Evolutionary conservation across 1,140 invertebrate species (phyloP).

Genomic region (Sycophaga agraensis): DNA sequence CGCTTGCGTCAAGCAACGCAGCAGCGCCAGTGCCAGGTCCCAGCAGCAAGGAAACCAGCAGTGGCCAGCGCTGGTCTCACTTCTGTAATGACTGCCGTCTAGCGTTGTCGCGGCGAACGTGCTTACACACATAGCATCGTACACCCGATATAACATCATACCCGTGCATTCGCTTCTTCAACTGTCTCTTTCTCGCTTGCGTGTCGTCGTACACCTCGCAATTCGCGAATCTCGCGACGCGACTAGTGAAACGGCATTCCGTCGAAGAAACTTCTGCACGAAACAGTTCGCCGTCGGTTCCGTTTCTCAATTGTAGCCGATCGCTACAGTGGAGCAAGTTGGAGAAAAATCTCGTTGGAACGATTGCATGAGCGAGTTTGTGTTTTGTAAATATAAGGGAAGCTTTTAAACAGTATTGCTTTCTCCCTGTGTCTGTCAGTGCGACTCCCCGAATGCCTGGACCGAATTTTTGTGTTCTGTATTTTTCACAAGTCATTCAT

Average conservation of each 20-base stretch:
- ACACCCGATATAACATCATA: too few relatives aligned
- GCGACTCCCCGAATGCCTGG: too few relatives aligned
- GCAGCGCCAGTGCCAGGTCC: neutral
- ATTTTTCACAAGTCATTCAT: too few relatives aligned
- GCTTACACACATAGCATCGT: neutral
- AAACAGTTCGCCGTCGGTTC: neutral
- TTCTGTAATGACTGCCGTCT: conserved; percentile 54
- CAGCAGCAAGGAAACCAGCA: conserved; percentile 2
- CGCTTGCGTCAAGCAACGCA: conserved; percentile 18
- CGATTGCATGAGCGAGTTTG: conserved; percentile 2
- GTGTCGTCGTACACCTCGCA: too few relatives aligned
- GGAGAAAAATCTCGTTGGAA: neutral
- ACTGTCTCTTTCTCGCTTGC: conserved; percentile 22
- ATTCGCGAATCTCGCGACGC: too few relatives aligned
- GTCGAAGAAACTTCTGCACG: conserved; percentile 4
- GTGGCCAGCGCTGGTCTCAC: conserved; percentile 33
- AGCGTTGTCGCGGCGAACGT: conserved; percentile 44
- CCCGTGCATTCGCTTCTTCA: neutral
- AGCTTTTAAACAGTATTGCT: neutral
- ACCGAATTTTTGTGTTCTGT: too few relatives aligned
- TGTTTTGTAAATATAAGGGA: conserved; percentile 6
- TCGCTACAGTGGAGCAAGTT: neutral
- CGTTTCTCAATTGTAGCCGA: neutral
- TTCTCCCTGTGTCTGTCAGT: too few relatives aligned
- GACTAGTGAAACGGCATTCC: conserved; percentile 25